Conservation (phyloP, 2,797 vertebrate genomes). For the Sebastiscus albofasciatus region DNA sequence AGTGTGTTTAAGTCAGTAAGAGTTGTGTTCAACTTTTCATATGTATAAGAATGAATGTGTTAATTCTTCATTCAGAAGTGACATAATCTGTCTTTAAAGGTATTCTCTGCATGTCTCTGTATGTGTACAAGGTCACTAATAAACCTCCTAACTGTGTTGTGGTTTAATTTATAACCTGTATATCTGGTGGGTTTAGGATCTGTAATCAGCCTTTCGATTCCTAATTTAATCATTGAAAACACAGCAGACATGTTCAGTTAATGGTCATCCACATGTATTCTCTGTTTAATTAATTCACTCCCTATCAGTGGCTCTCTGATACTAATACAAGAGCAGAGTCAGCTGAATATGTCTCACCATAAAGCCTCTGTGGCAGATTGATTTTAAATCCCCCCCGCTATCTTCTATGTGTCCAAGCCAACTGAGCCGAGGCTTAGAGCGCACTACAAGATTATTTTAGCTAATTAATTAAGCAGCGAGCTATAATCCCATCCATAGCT, state of each 20-base stretch:
- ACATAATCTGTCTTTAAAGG: not conserved
- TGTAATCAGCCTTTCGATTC: not conserved
- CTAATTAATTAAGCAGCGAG: conserved; percentile 54
- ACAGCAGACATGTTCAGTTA: not conserved
- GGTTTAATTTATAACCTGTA: not conserved
- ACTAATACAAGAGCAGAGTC: conserved; percentile 29
- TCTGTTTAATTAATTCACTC: conserved; percentile 23
- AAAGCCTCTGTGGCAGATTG: conserved; percentile 37
- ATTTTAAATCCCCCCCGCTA: conserved; percentile 46
- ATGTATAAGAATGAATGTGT: not conserved
- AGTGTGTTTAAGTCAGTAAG: not conserved
- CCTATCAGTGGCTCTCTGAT: conserved; percentile 13
- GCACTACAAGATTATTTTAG: conserved; percentile 47
- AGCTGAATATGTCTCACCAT: conserved; percentile 31
- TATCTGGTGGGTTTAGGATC: not conserved
- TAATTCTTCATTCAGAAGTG: not conserved
- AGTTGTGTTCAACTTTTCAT: not conserved
- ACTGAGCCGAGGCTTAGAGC: conserved; percentile 36
- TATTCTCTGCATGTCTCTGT: not conserved
- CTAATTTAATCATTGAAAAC: not conserved
- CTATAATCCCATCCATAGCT: conserved; percentile 40
- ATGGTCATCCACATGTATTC: not conserved
- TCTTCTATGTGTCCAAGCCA: conserved; percentile 31
- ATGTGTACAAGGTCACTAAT: not conserved
- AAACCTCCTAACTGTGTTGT: not conserved